These are phyloP conservation scores for Phrixothrix hirtus DNA, from an alignment of 2,888 invertebrate species.

Conservation along the genomic window DNA sequence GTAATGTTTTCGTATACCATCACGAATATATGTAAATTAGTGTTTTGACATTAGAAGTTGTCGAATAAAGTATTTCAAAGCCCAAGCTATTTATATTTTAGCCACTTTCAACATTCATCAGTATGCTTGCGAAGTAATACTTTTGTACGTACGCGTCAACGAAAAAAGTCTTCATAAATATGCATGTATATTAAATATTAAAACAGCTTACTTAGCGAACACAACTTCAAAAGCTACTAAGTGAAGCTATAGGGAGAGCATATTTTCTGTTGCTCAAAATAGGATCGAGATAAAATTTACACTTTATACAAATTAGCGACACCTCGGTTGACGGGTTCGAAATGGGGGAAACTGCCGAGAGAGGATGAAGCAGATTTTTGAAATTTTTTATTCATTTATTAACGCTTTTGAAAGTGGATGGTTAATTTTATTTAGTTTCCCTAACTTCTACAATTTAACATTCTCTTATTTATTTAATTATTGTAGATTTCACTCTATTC, in stretches of 20 bases:
- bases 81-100: constrained; percentile 25
- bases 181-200: constrained; percentile 54
- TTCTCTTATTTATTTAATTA: no score
- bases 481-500: background rate
- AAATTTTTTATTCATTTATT: constrained; percentile 14
- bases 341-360: constrained; percentile 14
- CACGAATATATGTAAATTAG: constrained; percentile 13
- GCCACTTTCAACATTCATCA: constrained; percentile 27
- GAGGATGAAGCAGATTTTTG: constrained; percentile 8
- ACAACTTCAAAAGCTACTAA: constrained; percentile 53
- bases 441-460: no score
- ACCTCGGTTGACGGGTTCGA: constrained; percentile 41
- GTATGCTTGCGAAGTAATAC: constrained; percentile 31
- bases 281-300: constrained; percentile 49
- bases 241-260: constrained; percentile 43
- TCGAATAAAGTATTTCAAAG: constrained; percentile 16
- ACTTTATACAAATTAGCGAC: constrained; percentile 49
- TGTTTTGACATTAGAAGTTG: constrained; percentile 10
- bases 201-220: constrained; percentile 46
- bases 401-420: background rate
- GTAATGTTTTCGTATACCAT: no score
- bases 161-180: constrained; percentile 49
- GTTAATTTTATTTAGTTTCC: background rate
- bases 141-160: constrained; percentile 37
- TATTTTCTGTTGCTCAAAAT: constrained; percentile 41